phyloP scores from a whole-genome alignment of 2,113 vertebrate genomes.

The Mobula hypostoma region DNA sequence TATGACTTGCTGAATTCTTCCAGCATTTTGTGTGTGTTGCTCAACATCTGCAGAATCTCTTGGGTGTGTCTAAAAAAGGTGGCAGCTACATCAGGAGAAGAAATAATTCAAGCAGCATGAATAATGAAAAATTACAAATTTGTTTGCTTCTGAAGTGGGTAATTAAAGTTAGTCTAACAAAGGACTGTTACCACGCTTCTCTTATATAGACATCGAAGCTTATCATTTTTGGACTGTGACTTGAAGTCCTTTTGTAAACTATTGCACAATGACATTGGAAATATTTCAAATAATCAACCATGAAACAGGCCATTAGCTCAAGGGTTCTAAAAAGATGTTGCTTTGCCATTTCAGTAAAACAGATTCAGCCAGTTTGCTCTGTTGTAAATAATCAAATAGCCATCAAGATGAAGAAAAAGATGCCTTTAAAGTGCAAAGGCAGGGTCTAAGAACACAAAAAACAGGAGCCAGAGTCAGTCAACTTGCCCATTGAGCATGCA shows the following conservation, averaged over 20 bases:
- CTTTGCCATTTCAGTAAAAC: background rate
- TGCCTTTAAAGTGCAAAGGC: background rate
- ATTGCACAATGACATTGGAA: background rate
- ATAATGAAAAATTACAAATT: background rate
- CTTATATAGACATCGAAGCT: background rate
- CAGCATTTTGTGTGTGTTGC: too few species aligned
- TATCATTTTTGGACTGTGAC: background rate
- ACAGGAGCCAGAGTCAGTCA: too few species aligned
- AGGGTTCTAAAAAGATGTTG: background rate
- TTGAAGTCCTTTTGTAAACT: background rate
- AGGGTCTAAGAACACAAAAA: background rate
- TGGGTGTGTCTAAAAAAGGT: background rate
- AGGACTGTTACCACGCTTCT: background rate
- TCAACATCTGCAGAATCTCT: too few species aligned
- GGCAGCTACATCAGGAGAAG: background rate
- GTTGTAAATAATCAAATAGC: background rate
- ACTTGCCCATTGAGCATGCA: too few species aligned
- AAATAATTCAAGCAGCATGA: background rate
- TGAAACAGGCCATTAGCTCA: background rate
- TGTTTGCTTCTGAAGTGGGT: background rate
- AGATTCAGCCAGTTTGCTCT: background rate
- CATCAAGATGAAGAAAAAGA: background rate
- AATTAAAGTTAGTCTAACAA: background rate
- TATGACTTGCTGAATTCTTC: too few species aligned
- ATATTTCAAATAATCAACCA: background rate